These are phyloP conservation scores for Stomatorhinus ivindoensis DNA, from an alignment of 2,113 vertebrate species.

Conservation along the genomic window DNA sequence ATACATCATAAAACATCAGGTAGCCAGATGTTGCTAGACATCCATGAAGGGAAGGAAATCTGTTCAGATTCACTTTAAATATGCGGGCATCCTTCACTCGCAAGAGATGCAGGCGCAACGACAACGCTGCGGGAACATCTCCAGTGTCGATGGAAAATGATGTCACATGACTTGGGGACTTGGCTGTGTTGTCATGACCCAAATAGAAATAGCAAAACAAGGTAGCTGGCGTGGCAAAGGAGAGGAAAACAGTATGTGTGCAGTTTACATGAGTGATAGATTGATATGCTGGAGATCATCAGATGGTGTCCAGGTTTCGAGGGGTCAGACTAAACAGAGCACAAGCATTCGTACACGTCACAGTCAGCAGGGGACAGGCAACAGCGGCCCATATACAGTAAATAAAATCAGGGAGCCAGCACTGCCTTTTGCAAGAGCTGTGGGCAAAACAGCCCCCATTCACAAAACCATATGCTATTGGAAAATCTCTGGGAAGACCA, in stretches of 20 bases:
- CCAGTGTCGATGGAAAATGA: background rate
- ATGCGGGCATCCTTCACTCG: background rate
- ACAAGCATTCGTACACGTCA: background rate
- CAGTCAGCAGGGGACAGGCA: background rate
- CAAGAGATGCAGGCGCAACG: background rate
- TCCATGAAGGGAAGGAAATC: background rate
- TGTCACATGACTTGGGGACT: background rate
- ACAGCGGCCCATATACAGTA: background rate
- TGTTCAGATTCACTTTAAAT: background rate
- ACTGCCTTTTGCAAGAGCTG: background rate
- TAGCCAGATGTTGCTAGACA: background rate
- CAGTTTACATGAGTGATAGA: background rate
- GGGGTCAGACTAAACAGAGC: background rate
- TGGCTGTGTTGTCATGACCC: background rate
- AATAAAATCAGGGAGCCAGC: background rate
- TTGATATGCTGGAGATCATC: background rate
- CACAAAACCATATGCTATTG: background rate
- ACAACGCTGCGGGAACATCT: background rate
- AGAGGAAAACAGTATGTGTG: background rate
- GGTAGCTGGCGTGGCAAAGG: background rate
- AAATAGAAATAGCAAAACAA: background rate
- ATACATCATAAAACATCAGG: background rate
- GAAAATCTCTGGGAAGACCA: background rate
- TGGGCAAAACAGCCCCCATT: background rate
- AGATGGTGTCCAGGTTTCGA: background rate